These are phyloP conservation scores for Aldrovandia affinis DNA, from an alignment of 2,797 vertebrate species.

Conservation along the genomic window DNA sequence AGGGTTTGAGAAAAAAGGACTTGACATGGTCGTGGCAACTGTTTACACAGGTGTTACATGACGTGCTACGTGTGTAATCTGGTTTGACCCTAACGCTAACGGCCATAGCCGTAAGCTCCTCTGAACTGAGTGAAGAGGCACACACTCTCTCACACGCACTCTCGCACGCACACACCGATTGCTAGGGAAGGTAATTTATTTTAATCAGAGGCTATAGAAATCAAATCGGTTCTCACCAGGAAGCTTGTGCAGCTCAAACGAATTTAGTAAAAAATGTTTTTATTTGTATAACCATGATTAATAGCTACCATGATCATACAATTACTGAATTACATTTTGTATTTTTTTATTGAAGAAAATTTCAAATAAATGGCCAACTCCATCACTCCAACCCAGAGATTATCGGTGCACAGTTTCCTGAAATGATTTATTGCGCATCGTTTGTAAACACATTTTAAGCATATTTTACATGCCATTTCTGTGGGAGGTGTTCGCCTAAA, in stretches of 20 bases:
- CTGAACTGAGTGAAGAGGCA: not conserved
- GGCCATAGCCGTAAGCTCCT: not conserved
- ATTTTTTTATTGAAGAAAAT: not conserved
- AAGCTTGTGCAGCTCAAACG: not conserved
- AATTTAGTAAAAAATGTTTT: not conserved
- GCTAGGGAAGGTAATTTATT: not conserved
- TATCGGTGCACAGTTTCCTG: not conserved
- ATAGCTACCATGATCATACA: not conserved
- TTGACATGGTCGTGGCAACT: not conserved
- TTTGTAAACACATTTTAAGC: not conserved
- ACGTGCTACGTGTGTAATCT: constrained; percentile 8
- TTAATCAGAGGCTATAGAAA: not conserved
- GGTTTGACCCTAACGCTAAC: not conserved
- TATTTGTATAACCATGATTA: not conserved
- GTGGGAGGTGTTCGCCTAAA: not conserved
- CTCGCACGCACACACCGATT: not conserved
- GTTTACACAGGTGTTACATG: constrained; percentile 9
- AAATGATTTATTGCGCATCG: not conserved
- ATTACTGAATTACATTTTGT: not conserved
- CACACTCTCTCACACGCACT: not conserved
- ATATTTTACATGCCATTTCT: not conserved
- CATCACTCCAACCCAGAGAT: not conserved
- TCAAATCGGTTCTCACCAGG: not conserved
- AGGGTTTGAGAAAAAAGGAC: not conserved
- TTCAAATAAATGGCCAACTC: not conserved